Evolutionary conservation across 2,797 vertebrate species (phyloP).

Genomic region (Eidolon dupreanum): DNA sequence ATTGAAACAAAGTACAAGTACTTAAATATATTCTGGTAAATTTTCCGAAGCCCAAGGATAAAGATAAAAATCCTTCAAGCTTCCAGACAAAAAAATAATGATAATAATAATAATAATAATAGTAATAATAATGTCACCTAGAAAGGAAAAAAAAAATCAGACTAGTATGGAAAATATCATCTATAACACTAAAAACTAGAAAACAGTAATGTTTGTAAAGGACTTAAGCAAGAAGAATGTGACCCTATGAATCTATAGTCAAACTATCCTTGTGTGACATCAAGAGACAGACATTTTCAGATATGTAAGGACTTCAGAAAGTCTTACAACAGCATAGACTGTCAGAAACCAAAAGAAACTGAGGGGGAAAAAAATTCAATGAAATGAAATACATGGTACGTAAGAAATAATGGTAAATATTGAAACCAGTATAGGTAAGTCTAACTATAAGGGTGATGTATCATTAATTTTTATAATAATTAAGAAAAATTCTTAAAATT

Average conservation of each 20-base stretch:
- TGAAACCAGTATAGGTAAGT: not conserved
- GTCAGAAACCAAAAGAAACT: not conserved
- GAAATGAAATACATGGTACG: not conserved
- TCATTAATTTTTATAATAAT: constrained; percentile 12
- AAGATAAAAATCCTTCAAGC: constrained; percentile 1
- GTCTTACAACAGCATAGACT: not conserved
- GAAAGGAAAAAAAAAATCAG: not conserved
- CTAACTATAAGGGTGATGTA: not conserved
- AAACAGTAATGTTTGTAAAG: not conserved
- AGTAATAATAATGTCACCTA: not conserved
- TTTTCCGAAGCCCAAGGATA: not conserved
- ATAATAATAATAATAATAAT: not conserved
- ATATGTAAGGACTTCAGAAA: not conserved
- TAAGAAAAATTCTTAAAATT: constrained; percentile 10
- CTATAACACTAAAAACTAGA: not conserved
- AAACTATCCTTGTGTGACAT: not conserved
- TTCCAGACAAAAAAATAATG: not conserved
- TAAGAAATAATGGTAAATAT: not conserved
- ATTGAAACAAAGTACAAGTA: not conserved
- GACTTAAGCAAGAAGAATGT: not conserved
- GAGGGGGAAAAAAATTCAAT: not conserved
- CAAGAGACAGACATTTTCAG: not conserved
- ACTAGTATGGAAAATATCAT: not conserved
- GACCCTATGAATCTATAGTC: not conserved
- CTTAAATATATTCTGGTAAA: not conserved